Base-by-base conservation (phyloP, 2,888 invertebrate genomes). In the Dyspetes luteomarginatus region DNA sequence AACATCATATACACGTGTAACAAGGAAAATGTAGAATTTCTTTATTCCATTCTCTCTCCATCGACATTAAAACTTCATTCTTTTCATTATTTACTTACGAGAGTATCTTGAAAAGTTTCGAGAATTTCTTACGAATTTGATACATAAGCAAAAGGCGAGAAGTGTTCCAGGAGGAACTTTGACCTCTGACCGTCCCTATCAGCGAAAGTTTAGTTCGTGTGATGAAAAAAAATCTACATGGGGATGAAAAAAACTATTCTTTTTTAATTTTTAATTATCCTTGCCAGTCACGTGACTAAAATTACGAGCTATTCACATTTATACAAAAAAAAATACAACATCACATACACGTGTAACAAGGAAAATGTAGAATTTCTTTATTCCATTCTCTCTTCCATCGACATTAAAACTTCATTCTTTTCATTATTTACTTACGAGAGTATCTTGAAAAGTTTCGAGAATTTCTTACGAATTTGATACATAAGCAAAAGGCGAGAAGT, bases 181-280 rank as follows among this genome's bases (percentile, higher is more conserved):
- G 80, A 76, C 72, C 72, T 55, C 30, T 55, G 67, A 62, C 65
- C 28, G 19, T 76, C 50, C 24, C 7, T 76, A 72, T 81, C 76
- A 79, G 69, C 50, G 52, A 65, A 69, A 74, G 64, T 65, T 15
- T 19, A 30, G 17, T 17, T 55, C 67, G 9, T 55, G 26, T 55
- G 15, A 26, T n/a, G n/a, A n/a, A n/a, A n/a, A n/a, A n/a, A n/a
- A n/a, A n/a, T n/a, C n/a, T n/a, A n/a, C n/a, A n/a, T n/a, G n/a
- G n/a, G n/a, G n/a, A n/a, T n/a, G n/a, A n/a, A n/a, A n/a, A n/a
- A n/a, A n/a, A n/a, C n/a, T n/a, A n/a, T n/a, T n/a, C n/a, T n/a
- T n/a, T n/a, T n/a, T n/a, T n/a, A n/a, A 36, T 36, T 36, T 36
- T 36, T 36, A 36, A 36, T 12, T 12, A 7, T 0, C 2, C 36